Evolutionary conservation across 1,140 invertebrate species (phyloP).

Genomic region (Calliphora vicina): DNA sequence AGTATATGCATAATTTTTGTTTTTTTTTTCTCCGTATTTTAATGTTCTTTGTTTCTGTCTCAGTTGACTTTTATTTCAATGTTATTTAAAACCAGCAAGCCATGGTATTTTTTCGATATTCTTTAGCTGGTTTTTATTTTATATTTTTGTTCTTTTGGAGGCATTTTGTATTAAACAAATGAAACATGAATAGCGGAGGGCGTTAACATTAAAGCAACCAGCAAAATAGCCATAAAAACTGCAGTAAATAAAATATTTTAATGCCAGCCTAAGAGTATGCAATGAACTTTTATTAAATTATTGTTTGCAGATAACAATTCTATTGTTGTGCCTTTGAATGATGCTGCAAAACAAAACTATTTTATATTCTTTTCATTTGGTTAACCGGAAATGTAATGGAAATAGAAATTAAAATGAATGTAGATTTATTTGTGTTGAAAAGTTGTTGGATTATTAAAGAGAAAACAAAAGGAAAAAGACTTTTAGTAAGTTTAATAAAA

Average conservation of each 20-base stretch:
- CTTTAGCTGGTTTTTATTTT: not conserved
- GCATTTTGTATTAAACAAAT: not conserved
- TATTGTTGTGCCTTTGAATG: no score
- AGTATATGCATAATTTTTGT: not conserved
- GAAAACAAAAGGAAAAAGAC: no score
- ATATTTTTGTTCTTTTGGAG: not conserved
- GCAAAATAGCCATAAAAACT: not conserved
- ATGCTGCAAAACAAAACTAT: no score
- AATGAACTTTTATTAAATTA: not conserved
- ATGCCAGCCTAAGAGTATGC: not conserved
- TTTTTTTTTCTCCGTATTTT: not conserved
- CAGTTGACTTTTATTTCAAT: conserved; percentile 6
- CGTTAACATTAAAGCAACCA: not conserved
- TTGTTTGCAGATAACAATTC: not conserved
- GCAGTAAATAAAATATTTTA: not conserved
- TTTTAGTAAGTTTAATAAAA: no score
- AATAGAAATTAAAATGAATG: no score
- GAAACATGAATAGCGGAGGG: not conserved
- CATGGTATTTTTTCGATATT: not conserved
- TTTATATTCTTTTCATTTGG: no score
- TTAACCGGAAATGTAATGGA: no score
- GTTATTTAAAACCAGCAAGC: not conserved
- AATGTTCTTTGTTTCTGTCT: not conserved
- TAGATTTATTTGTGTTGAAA: no score
- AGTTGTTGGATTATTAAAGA: no score